These are phyloP conservation scores for Crotalus horridus DNA, from an alignment of 2,113 vertebrate species.

Conservation along the genomic window DNA sequence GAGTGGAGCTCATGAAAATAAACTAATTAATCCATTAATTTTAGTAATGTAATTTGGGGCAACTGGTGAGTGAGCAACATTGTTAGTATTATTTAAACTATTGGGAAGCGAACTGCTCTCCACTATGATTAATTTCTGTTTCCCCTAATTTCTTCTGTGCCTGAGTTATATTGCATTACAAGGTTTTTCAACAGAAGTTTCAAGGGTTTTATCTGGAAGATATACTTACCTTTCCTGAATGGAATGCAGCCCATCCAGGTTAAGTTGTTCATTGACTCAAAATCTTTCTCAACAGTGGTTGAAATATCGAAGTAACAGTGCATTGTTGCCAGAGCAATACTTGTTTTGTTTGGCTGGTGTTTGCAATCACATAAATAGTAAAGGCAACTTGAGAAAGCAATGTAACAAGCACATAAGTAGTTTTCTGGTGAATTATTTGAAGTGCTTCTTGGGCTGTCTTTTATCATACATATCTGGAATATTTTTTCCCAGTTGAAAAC, in stretches of 20 bases:
- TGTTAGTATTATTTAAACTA: background rate
- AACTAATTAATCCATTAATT: background rate
- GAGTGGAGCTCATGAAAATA: background rate
- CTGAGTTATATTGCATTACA: background rate
- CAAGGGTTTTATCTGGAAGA: background rate
- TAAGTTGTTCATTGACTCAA: background rate
- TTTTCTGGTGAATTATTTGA: background rate
- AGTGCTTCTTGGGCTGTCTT: background rate
- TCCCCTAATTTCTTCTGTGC: background rate
- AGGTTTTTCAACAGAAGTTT: background rate
- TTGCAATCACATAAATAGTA: background rate
- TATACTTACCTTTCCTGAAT: background rate
- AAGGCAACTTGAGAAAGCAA: too few relatives aligned
- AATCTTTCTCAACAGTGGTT: background rate
- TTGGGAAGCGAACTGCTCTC: background rate
- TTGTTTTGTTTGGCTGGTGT: background rate
- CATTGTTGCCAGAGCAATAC: background rate
- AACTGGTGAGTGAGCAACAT: background rate
- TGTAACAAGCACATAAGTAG: background rate
- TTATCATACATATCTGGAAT: background rate
- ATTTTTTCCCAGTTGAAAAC: background rate
- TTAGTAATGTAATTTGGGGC: background rate
- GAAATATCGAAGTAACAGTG: background rate
- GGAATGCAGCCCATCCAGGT: background rate
- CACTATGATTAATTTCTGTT: background rate